Conservation (phyloP, 92 coral and sea anemone genomes). For the Blastomussa wellsi region DNA sequence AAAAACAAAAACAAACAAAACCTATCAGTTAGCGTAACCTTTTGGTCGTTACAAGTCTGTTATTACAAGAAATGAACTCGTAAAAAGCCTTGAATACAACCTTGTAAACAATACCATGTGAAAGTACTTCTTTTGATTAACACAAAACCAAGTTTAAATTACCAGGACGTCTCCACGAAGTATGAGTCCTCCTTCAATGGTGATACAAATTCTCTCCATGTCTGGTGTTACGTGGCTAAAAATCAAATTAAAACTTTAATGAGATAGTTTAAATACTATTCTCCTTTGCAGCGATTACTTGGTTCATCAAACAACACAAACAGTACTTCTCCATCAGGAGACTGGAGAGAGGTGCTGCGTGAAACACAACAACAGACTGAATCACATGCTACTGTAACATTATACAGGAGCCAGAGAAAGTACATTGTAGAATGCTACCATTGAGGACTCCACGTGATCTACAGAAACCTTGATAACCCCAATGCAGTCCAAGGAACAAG, state of each 20-base stretch:
- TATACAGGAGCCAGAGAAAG: too few species aligned
- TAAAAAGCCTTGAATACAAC: too few species aligned
- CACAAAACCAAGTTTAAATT: constrained; percentile 11
- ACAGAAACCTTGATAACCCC: too few species aligned
- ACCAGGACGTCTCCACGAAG: constrained; percentile 88
- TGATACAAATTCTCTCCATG: constrained; percentile 83
- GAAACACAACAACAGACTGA: too few species aligned
- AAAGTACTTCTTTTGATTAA: not conserved
- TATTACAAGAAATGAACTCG: too few species aligned
- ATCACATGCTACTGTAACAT: too few species aligned
- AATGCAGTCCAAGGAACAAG: too few species aligned
- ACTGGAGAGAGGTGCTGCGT: too few species aligned
- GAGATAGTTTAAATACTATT: not conserved
- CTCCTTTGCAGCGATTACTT: not conserved
- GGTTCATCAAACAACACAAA: not conserved
- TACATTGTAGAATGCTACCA: too few species aligned
- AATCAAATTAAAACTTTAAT: not conserved
- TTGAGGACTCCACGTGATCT: too few species aligned
- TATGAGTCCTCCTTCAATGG: constrained; percentile 86
- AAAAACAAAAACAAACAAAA: not conserved
- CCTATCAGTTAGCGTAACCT: too few species aligned
- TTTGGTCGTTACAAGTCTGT: too few species aligned
- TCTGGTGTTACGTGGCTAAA: constrained; percentile 88
- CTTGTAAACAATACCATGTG: not conserved
- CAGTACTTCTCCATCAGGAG: not conserved